A percentile compares a stretch with the other conserved stretches of the same genome.
These are phyloP conservation scores for Ianthella basta DNA, from an alignment of 37 sponge, comb jelly and placozoan genomes.

Conservation along the genomic window DNA sequence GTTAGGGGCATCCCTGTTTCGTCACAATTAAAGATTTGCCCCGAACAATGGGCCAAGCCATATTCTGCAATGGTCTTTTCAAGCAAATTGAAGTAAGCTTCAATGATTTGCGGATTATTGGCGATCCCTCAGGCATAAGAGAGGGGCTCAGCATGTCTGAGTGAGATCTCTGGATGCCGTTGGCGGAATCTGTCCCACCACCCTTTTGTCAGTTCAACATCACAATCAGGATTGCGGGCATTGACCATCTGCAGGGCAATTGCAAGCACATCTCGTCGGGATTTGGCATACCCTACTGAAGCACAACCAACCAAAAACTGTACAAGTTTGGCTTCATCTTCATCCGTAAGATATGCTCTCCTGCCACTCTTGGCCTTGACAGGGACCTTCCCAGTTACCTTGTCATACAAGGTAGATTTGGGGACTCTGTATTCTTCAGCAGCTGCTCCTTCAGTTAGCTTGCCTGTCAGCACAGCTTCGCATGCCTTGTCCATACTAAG, in stretches of 20 bases:
- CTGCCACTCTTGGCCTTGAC: background rate
- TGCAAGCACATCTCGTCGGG: background rate
- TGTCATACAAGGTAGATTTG: background rate
- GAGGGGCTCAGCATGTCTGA: background rate
- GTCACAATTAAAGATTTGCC: background rate
- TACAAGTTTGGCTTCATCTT: background rate
- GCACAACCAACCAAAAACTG: background rate
- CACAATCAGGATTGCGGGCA: background rate
- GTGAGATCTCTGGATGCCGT: conserved; percentile 4
- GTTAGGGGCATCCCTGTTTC: conserved; percentile 15
- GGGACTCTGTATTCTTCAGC: background rate
- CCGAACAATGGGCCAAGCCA: background rate
- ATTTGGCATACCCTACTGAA: background rate
- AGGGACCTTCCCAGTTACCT: background rate
- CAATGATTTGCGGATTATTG: background rate
- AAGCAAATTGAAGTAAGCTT: background rate
- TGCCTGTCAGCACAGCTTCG: no score
- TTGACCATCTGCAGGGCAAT: background rate
- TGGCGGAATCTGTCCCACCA: conserved; percentile 28
- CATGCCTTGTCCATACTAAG: no score
- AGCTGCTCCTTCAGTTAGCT: no score
- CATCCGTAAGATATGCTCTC: background rate
- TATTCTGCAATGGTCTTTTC: background rate
- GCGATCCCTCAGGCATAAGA: background rate
- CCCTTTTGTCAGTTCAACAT: background rate